Percentiles rank a stretch among this genome's conserved stretches.
Conservation (phyloP, 2,113 vertebrate species). For the Madoqua kirkii region DNA sequence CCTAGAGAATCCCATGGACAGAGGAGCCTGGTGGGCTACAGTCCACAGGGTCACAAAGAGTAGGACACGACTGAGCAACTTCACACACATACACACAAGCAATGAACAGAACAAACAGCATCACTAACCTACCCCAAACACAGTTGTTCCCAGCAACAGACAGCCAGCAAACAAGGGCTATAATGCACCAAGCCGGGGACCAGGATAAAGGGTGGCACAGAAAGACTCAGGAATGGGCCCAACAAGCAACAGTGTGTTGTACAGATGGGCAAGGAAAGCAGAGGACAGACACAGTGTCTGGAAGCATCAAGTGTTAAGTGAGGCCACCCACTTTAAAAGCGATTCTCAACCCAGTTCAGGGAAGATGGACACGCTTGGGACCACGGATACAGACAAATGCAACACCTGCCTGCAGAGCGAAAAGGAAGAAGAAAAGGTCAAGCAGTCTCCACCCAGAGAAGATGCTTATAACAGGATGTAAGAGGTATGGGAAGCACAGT, state of each 20-base stretch:
- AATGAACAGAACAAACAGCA: background rate
- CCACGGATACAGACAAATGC: background rate
- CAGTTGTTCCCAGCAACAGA: background rate
- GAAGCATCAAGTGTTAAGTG: fast-evolving
- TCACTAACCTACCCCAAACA: background rate
- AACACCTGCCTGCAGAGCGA: background rate
- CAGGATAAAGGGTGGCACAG: background rate
- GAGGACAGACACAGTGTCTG: background rate
- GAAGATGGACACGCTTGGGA: background rate
- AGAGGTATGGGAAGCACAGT: background rate
- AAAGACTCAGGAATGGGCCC: background rate
- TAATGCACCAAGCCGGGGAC: background rate
- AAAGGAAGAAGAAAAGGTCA: background rate
- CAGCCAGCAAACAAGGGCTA: background rate
- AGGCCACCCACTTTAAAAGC: background rate
- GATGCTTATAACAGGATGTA: background rate
- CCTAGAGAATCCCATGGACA: no score
- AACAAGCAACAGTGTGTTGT: background rate
- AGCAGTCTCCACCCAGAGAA: background rate
- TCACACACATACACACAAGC: no score
- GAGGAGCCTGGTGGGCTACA: no score
- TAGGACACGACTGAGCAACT: no score
- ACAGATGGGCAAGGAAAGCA: background rate
- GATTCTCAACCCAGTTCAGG: background rate
- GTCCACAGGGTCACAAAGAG: no score